phyloP scores from a whole-genome alignment of 2,113 vertebrate species.

The Meriones unguiculatus region DNA sequence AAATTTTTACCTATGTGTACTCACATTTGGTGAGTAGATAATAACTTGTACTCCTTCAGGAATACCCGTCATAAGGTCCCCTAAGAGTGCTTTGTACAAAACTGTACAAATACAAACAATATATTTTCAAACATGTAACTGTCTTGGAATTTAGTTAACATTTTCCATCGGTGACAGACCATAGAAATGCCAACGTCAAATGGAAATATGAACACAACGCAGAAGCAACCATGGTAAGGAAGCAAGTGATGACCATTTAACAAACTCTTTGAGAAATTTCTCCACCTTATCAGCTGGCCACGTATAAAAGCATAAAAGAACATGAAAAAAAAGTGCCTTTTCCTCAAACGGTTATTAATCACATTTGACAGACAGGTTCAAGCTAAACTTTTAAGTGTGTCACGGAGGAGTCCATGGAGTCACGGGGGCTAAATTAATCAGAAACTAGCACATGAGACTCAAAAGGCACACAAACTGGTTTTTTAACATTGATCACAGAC shows the following conservation, averaged over 20 bases:
- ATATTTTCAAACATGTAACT: not conserved
- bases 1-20: not conserved
- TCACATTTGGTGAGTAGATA: not conserved
- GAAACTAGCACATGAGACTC: constrained; percentile 66
- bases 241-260: not conserved
- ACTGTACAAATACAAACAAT: not conserved
- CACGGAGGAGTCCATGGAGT: constrained; percentile 36
- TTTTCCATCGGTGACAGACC: not conserved
- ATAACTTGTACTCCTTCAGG: not conserved
- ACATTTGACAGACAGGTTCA: constrained; percentile 69
- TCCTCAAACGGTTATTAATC: constrained; percentile 72
- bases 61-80: not conserved
- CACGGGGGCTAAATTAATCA: constrained; percentile 62
- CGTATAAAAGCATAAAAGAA: constrained; percentile 41
- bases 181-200: not conserved
- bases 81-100: not conserved
- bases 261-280: not conserved
- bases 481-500: constrained; percentile 72
- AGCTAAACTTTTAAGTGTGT: constrained; percentile 58
- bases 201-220: not conserved
- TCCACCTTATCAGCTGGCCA: not conserved
- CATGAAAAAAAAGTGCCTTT: constrained; percentile 1
- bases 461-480: constrained; percentile 54
- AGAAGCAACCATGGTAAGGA: not conserved
- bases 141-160: not conserved